phyloP scores from a whole-genome alignment of 2,888 invertebrate species.

The Drosophila anceps region DNA sequence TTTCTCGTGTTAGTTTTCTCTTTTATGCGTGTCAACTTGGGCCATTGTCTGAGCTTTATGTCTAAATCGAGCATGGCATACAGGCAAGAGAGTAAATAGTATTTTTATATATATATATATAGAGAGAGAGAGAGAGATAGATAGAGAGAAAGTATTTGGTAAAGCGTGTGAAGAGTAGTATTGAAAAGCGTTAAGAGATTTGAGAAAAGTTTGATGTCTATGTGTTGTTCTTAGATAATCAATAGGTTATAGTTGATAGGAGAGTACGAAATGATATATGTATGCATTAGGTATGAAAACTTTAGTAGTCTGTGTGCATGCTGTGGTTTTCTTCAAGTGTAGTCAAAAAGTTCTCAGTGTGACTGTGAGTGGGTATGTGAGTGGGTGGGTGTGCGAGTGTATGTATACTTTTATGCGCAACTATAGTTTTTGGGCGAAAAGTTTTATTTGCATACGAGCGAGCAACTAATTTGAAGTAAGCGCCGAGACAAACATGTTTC shows the following conservation, averaged over 20 bases:
- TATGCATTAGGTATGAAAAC: constrained; percentile 30
- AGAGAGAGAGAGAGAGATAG: constrained; percentile 22
- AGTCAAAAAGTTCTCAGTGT: constrained; percentile 40
- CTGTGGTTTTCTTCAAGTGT: constrained; percentile 50
- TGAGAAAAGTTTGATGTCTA: constrained; percentile 36
- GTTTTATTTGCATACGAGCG: constrained; percentile 54
- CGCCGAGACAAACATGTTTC: constrained; percentile 40
- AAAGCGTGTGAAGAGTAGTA: constrained; percentile 36
- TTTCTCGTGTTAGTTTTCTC: constrained; percentile 19
- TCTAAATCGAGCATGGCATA: constrained; percentile 56
- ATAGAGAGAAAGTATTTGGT: constrained; percentile 12
- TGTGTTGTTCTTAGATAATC: constrained; percentile 28
- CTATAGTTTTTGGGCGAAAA: constrained; percentile 28
- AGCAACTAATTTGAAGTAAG: constrained; percentile 56
- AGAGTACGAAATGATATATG: constrained; percentile 30
- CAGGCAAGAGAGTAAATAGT: constrained; percentile 47
- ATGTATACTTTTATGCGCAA: constrained; percentile 9
- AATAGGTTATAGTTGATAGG: constrained; percentile 31
- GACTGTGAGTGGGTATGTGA: background rate
- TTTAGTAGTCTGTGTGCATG: constrained; percentile 43
- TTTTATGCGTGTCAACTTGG: constrained; percentile 41
- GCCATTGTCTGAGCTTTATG: constrained; percentile 52
- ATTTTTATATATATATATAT: constrained; percentile 11
- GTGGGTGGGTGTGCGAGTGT: background rate
- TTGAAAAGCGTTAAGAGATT: constrained; percentile 48